Percentiles rank a stretch among this genome's conserved stretches.
These are phyloP conservation scores for Melanotaenia boesemani DNA, from an alignment of 2,797 vertebrate genomes.

Conservation along the genomic window DNA sequence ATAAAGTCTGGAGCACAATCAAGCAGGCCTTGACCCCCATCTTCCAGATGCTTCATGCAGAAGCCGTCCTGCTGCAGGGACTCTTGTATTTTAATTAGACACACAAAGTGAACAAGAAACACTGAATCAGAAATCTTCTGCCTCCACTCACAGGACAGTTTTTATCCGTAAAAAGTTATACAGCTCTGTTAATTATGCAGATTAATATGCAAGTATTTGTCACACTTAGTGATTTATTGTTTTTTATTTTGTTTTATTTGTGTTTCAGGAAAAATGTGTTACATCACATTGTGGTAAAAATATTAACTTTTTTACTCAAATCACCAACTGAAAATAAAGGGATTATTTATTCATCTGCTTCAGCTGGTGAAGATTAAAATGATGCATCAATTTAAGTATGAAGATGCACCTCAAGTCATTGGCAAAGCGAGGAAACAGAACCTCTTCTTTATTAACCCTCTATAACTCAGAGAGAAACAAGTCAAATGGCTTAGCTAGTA, in stretches of 20 bases:
- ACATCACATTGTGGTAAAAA: slow-evolving; percentile 23
- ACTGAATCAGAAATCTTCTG: slow-evolving; percentile 4
- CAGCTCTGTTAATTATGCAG: background rate
- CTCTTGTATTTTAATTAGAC: slow-evolving; percentile 63
- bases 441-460: slow-evolving; percentile 26
- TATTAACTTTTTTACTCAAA: background rate
- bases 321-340: slow-evolving; percentile 15
- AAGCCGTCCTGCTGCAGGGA: slow-evolving; percentile 48
- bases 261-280: background rate
- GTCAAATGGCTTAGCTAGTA: slow-evolving; percentile 49
- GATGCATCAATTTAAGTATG: background rate
- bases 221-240: background rate
- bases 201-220: background rate
- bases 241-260: background rate
- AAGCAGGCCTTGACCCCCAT: slow-evolving; percentile 51
- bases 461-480: slow-evolving; percentile 26
- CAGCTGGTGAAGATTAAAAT: background rate
- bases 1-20: slow-evolving; percentile 49
- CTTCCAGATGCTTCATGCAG: slow-evolving; percentile 55
- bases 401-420: slow-evolving; percentile 24
- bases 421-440: slow-evolving; percentile 34
- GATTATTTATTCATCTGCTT: slow-evolving; percentile 7
- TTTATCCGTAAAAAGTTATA: slow-evolving; percentile 1
- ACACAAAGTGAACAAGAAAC: slow-evolving; percentile 37
- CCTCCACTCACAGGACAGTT: background rate